Percentiles rank a stretch among this genome's conserved stretches.
phyloP scores from a whole-genome alignment of 1,140 invertebrate genomes.

The Bombus waltoni region DNA sequence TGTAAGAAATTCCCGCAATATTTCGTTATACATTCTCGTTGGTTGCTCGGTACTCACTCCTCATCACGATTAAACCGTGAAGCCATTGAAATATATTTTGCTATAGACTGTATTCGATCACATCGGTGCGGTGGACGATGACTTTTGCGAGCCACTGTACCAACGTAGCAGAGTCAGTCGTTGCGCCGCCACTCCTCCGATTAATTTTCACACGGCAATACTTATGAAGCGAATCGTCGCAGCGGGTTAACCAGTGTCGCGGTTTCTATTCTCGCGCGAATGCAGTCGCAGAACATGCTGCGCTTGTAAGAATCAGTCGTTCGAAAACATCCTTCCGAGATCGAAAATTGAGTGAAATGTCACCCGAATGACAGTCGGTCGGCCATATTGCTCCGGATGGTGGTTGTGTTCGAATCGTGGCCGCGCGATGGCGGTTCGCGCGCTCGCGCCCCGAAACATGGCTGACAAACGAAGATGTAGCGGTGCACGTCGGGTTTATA shows the following conservation, averaged over 20 bases:
- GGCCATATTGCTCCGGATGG: constrained; percentile 56
- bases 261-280: not conserved
- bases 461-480: constrained; percentile 82
- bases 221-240: not conserved
- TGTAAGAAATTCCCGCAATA: not conserved
- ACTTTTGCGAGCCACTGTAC: constrained; percentile 49
- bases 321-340: not conserved
- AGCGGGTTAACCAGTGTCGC: not conserved
- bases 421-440: constrained; percentile 62
- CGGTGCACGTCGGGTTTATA: constrained; percentile 80
- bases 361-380: constrained; percentile 60
- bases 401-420: constrained; percentile 20
- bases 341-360: constrained; percentile 49
- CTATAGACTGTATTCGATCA: constrained; percentile 33
- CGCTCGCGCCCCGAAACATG: constrained; percentile 74
- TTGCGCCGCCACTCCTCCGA: constrained; percentile 11
- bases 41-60: not conserved
- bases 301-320: not conserved
- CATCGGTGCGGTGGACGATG: not conserved
- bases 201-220: constrained; percentile 24
- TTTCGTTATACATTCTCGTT: not conserved
- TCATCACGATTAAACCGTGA: not conserved
- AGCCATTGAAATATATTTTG: not conserved
- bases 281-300: not conserved
- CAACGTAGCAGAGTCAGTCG: constrained; percentile 12